These are phyloP conservation scores for Rhinopomastus cyanomelas DNA, from an alignment of 2,113 vertebrate species.

Conservation along the genomic window DNA sequence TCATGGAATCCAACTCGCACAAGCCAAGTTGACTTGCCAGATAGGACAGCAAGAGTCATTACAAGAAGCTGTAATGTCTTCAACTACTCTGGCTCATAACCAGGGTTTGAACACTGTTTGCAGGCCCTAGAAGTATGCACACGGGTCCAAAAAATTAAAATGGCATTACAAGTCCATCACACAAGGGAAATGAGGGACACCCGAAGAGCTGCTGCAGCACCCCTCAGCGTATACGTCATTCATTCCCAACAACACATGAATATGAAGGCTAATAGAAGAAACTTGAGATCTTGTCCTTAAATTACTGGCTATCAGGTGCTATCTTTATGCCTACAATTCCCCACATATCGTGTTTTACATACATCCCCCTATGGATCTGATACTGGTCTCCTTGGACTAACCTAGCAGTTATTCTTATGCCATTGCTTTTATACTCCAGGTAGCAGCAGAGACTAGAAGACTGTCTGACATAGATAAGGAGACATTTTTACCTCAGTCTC, in stretches of 20 bases:
- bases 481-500: conserved; percentile 35
- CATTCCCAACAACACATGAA: not conserved
- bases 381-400: conserved; percentile 22
- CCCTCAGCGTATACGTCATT: not conserved
- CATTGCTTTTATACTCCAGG: not conserved
- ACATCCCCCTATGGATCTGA: not conserved
- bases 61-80: not conserved
- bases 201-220: not conserved
- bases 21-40: not conserved
- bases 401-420: not conserved
- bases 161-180: not conserved
- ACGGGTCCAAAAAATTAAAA: not conserved
- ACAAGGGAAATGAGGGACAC: not conserved
- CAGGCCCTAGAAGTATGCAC: not conserved
- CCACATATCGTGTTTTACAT: not conserved
- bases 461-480: conserved; percentile 24
- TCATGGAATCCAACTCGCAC: not conserved
- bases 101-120: not conserved
- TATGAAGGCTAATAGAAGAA: not conserved
- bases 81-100: not conserved
- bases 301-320: not conserved
- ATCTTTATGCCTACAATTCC: not conserved
- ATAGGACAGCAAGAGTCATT: not conserved
- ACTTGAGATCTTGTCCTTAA: not conserved
- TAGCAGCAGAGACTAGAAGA: not conserved